These are phyloP conservation scores for Atrichornis clamosus DNA, from an alignment of 2,113 vertebrate genomes.

Conservation along the genomic window DNA sequence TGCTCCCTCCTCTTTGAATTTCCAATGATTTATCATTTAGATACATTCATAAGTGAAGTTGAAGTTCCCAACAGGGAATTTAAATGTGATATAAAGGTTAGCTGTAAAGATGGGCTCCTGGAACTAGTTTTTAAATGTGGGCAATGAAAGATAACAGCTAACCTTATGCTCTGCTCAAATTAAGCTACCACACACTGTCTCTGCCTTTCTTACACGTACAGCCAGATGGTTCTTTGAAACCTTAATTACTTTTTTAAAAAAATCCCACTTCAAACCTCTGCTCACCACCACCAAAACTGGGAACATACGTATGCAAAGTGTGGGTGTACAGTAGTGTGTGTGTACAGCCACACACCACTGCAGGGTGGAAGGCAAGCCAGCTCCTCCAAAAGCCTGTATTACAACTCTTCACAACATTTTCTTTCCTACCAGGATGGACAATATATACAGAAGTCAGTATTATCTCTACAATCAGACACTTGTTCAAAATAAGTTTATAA, in stretches of 20 bases:
- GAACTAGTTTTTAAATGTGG: not conserved
- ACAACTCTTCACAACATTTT: not conserved
- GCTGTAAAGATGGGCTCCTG: not conserved
- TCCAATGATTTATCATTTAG: not conserved
- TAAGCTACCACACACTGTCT: not conserved
- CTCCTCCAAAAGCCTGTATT: not conserved
- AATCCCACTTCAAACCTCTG: not conserved
- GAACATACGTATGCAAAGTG: rapidly evolving
- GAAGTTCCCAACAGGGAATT: constrained; percentile 13
- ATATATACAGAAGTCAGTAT: not conserved
- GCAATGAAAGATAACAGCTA: constrained; percentile 26
- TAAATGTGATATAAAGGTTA: not conserved
- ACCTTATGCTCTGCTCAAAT: constrained; percentile 4
- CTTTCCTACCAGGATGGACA: not conserved
- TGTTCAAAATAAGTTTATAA: not conserved
- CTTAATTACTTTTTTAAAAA: not conserved
- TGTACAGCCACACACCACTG: not conserved
- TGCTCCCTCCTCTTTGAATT: not conserved
- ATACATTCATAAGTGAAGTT: not conserved
- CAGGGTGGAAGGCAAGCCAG: not conserved
- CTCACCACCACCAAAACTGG: not conserved
- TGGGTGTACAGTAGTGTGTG: not conserved
- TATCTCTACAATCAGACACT: not conserved
- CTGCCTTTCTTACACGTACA: not conserved
- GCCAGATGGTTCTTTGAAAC: not conserved